Percentiles rank a stretch among this genome's conserved stretches.
phyloP scores from a whole-genome alignment of 2,888 invertebrate genomes.

The Ephialtes manifestator region DNA sequence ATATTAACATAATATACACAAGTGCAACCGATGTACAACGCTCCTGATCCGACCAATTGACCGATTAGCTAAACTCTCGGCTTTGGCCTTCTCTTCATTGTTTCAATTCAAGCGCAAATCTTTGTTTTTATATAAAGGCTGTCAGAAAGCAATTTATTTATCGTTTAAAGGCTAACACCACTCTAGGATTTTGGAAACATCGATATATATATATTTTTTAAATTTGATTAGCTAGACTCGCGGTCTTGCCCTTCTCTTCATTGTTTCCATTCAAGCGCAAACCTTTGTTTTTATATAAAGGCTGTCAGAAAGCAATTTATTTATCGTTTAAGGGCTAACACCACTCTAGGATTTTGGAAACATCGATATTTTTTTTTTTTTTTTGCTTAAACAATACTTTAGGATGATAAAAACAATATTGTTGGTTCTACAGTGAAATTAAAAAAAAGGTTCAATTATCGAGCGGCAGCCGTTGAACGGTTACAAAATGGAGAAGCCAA shows the following conservation, averaged over 20 bases:
- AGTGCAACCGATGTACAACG: conserved; percentile 32
- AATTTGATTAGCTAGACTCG: conserved; percentile 38
- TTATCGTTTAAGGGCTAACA: too few relatives aligned
- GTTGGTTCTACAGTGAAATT: too few relatives aligned
- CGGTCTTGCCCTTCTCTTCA: not conserved
- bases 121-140: not conserved
- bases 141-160: not conserved
- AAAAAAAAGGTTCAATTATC: too few relatives aligned
- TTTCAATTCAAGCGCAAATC: not conserved
- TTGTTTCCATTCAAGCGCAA: not conserved
- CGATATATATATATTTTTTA: too few relatives aligned
- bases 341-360: too few relatives aligned
- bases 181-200: too few relatives aligned
- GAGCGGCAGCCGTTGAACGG: too few relatives aligned
- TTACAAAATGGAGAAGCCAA: too few relatives aligned
- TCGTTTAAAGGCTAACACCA: too few relatives aligned
- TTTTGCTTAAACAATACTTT: too few relatives aligned
- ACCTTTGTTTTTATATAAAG: not conserved
- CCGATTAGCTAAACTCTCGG: conserved; percentile 41
- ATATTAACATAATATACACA: conserved; percentile 53
- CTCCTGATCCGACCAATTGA: conserved; percentile 47
- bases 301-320: not conserved
- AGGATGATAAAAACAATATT: too few relatives aligned
- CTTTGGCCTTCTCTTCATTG: not conserved
- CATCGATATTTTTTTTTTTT: too few relatives aligned